Percentiles rank a stretch among this genome's conserved stretches.
Conservation (phyloP, 1,140 invertebrate genomes). For the Hypothenemus hampei region DNA sequence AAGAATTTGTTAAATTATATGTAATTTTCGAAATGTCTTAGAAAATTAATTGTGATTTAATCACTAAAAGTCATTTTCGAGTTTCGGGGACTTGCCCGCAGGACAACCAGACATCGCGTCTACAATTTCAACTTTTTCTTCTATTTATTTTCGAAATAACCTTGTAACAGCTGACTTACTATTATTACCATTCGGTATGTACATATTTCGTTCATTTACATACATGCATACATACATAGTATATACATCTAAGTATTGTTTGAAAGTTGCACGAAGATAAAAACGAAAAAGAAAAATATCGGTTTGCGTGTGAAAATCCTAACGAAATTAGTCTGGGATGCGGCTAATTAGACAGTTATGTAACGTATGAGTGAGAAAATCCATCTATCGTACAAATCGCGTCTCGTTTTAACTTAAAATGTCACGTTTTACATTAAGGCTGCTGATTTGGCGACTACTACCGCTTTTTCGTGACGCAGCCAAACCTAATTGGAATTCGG, state of each 20-base stretch:
- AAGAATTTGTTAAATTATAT: slow-evolving; percentile 39
- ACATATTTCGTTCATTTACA: no score
- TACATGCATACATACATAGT: no score
- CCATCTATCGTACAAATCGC: slow-evolving; percentile 16
- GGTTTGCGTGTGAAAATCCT: no score
- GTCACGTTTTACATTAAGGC: slow-evolving; percentile 18
- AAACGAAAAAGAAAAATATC: no score
- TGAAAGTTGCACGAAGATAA: no score
- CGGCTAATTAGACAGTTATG: no score
- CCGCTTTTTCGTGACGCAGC: slow-evolving; percentile 28
- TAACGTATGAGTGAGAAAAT: slow-evolving; percentile 10
- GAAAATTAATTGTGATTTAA: slow-evolving; percentile 37
- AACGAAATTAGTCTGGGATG: no score
- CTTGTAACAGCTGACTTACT: no score
- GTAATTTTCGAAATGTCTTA: slow-evolving; percentile 32
- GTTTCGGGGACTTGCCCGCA: slow-evolving; percentile 9
- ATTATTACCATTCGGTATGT: no score
- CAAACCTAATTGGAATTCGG: slow-evolving; percentile 17
- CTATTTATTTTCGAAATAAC: no score
- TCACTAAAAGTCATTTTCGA: slow-evolving; percentile 23
- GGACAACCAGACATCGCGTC: slow-evolving; percentile 9
- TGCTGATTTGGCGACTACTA: slow-evolving; percentile 23
- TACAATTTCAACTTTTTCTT: no score
- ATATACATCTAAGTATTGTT: no score
- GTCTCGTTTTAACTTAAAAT: slow-evolving; percentile 14